Base-by-base conservation (phyloP, 2,797 vertebrate species). In the Danio aesculapii region DNA sequence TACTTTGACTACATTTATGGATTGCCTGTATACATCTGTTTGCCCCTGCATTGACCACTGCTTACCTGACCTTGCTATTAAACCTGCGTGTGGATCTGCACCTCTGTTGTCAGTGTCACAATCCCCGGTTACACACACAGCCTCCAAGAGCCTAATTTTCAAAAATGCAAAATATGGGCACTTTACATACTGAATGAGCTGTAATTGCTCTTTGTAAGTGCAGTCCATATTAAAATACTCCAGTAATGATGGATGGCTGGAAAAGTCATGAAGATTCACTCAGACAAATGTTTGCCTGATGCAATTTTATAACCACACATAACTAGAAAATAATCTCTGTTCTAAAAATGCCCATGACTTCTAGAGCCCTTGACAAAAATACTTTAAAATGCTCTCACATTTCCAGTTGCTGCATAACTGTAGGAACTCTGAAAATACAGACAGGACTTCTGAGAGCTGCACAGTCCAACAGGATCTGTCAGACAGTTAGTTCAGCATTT, bases 401-500 rank as follows among this genome's bases (percentile, higher is more conserved):
- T 70, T n/a, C 30, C 14, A 55, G 8, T 14, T 58, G 41, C 47
- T 66, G 63, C 63, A 8, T 13, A 16, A 19, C 58, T 52, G 16
- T 41, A 30, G 46, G 14, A 61, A 41, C 43, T 16, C 46, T 44
- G 6, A 39, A 17, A 47, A 61, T 49, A 43, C 6, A 53, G 50
- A 43, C 53, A 19, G n/a, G n/a, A 4, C 2, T 30, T 6, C 39
- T 75, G 16, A 63, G 43, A 30, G 4, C 64, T 30, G 49, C 43
- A 59, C 43, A 68, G 41, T 49, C 53, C 19, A 39, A 77, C 39
- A 39, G 10, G 53, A 77, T 14, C 44, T 17, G 53, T 58, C 58
- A 75, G 58, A 21, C 62, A 14, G 19, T 57, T 57, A 19, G 8
- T n/a, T 46, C 19, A 21, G 30, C 13, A 21, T 10, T 10, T 63